These are phyloP conservation scores for Chionodraco myersi DNA, from an alignment of 2,113 vertebrate species.

Conservation along the genomic window DNA sequence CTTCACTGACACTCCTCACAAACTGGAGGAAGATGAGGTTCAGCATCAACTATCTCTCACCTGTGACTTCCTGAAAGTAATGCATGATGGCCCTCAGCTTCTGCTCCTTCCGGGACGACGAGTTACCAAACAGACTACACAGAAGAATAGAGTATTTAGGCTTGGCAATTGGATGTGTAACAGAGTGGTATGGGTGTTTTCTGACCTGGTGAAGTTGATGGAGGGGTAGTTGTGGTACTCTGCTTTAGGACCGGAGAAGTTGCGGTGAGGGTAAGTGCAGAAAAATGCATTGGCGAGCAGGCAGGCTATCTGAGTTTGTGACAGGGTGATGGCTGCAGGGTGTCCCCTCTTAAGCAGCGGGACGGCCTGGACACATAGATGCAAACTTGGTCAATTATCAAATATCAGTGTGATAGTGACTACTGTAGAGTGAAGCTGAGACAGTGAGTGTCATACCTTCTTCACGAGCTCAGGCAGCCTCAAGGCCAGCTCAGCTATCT, in stretches of 20 bases:
- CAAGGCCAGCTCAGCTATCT: constrained; percentile 76
- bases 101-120: constrained; percentile 44
- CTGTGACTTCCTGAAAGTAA: constrained; percentile 77
- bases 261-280: constrained; percentile 84
- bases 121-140: constrained; percentile 69
- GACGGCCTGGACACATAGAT: constrained; percentile 63
- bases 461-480: constrained; percentile 36
- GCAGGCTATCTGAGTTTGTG: constrained; percentile 79
- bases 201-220: constrained; percentile 84
- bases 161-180: background rate
- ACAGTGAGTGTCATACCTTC: constrained; percentile 55
- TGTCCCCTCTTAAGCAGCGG: constrained; percentile 71
- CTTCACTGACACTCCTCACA: background rate
- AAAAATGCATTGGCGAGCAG: constrained; percentile 84
- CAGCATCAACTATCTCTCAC: constrained; percentile 37
- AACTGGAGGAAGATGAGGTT: background rate
- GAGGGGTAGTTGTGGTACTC: constrained; percentile 76
- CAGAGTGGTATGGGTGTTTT: rapidly evolving
- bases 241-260: constrained; percentile 10
- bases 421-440: too few species aligned
- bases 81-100: constrained; percentile 81
- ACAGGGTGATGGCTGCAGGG: constrained; percentile 66
- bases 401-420: background rate
- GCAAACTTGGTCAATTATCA: background rate
- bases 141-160: background rate